Conservation (phyloP, 2,797 vertebrate genomes). For the Lithobates sylvaticus region DNA sequence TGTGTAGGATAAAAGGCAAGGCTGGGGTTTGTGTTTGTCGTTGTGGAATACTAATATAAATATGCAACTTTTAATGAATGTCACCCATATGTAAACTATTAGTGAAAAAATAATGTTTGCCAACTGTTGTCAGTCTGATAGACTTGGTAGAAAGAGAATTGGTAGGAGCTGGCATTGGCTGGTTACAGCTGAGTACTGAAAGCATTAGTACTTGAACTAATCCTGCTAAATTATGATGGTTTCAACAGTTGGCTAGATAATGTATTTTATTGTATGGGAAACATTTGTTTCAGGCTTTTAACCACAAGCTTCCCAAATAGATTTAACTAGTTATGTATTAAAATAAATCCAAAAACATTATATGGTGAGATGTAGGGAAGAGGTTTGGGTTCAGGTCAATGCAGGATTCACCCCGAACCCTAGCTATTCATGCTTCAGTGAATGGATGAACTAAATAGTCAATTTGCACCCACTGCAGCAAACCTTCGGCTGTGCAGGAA, state of each 20-base stretch:
- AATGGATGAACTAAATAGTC: no score
- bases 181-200: constrained; percentile 16
- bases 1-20: background rate
- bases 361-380: no score
- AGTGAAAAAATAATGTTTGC: background rate
- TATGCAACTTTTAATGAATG: background rate
- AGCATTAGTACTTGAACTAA: constrained; percentile 2
- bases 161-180: background rate
- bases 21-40: constrained; percentile 5
- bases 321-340: no score
- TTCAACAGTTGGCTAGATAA: no score
- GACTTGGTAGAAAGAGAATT: background rate
- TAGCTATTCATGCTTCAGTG: no score
- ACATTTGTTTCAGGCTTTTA: background rate
- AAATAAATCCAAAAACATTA: no score
- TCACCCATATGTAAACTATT: background rate
- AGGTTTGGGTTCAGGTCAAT: no score
- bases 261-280: constrained; percentile 9
- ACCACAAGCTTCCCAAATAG: no score
- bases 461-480: no score
- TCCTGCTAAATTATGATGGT: background rate
- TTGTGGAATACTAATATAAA: constrained; percentile 11
- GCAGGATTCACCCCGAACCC: no score
- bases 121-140: background rate
- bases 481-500: no score